Evolutionary conservation across 2,113 vertebrate species (phyloP).

Genomic region (Brienomyrus longianalis): DNA sequence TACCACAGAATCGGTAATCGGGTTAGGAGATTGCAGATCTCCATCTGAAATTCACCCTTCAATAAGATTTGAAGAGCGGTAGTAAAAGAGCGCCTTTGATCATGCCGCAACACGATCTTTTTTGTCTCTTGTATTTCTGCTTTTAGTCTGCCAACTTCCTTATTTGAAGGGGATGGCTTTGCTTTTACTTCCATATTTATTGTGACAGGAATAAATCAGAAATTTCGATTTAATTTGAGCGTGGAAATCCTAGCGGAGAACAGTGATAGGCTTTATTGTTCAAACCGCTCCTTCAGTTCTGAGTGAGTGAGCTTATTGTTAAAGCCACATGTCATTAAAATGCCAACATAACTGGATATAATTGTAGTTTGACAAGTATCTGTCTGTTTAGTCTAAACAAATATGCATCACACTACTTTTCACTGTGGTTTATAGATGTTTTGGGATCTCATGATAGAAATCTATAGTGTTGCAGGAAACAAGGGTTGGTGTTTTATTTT

Average conservation of each 20-base stretch:
- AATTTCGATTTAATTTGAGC: background rate
- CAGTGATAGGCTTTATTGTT: background rate
- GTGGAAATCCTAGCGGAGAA: background rate
- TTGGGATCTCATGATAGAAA: background rate
- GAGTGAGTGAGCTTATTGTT: constrained; percentile 1
- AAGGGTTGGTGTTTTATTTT: background rate
- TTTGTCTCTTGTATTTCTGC: background rate
- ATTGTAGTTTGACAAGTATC: background rate
- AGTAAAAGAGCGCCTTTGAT: background rate
- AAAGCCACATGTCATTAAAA: background rate
- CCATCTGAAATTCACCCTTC: background rate
- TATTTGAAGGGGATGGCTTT: background rate
- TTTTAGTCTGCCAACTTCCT: background rate
- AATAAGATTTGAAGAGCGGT: background rate
- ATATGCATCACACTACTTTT: background rate
- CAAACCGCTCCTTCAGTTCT: background rate
- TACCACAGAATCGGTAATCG: background rate
- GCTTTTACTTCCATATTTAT: background rate
- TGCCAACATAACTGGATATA: background rate
- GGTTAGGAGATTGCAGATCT: background rate
- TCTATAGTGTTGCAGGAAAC: background rate
- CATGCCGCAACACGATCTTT: background rate
- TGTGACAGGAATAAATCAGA: background rate
- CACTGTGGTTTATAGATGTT: background rate
- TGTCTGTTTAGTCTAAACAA: background rate